A percentile compares a stretch with the other conserved stretches of the same genome.
Conservation (phyloP, 2,797 vertebrate species). For the Naso thynnoides region DNA sequence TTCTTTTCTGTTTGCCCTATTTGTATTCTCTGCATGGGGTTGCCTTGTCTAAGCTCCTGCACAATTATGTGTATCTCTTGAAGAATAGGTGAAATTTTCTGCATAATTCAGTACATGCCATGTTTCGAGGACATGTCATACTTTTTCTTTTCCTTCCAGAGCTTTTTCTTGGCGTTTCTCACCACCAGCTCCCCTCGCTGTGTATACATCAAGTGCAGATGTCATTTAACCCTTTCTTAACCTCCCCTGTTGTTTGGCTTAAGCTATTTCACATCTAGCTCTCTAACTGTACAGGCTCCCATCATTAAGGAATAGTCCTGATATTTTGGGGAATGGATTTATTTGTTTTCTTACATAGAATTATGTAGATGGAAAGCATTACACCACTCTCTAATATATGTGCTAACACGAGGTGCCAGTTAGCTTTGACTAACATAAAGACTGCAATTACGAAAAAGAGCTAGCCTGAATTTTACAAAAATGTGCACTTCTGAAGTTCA, state of each 20-base stretch:
- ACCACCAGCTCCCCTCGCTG: conserved; percentile 22
- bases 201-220: conserved; percentile 38
- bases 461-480: neutral
- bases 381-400: neutral
- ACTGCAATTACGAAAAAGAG: neutral
- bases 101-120: conserved; percentile 56
- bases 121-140: conserved; percentile 46
- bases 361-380: neutral
- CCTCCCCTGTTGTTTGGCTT: neutral
- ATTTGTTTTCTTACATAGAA: neutral
- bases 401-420: neutral
- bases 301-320: neutral
- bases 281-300: neutral
- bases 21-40: conserved; percentile 46
- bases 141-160: conserved; percentile 4
- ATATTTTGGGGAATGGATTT: neutral
- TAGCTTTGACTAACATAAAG: neutral
- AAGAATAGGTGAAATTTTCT: conserved; percentile 50
- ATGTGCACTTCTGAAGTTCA: neutral
- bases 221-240: conserved; percentile 52
- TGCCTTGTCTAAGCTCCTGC: conserved; percentile 29
- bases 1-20: conserved; percentile 49
- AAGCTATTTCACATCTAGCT: no score
- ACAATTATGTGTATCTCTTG: conserved; percentile 42
- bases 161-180: conserved; percentile 35